These are phyloP conservation scores for Philonicus albiceps DNA, from an alignment of 2,888 invertebrate species.

Conservation along the genomic window DNA sequence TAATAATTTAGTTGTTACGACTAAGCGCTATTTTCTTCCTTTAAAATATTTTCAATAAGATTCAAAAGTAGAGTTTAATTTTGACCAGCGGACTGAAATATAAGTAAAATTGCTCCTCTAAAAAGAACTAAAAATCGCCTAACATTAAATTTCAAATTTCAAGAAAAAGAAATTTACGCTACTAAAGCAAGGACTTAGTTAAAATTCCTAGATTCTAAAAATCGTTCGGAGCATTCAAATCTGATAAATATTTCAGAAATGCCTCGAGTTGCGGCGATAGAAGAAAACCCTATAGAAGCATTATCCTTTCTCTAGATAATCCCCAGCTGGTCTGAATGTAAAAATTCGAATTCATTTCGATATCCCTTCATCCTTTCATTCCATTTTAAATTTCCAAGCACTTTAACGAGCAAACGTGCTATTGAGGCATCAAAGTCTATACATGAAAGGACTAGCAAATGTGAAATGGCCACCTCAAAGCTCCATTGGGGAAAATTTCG, in stretches of 20 bases:
- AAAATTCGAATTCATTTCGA: not conserved
- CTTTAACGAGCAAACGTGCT: not conserved
- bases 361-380: not conserved
- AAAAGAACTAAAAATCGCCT: no score
- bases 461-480: not conserved
- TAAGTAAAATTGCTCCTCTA: no score
- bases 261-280: not conserved
- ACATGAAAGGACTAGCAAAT: not conserved
- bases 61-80: no score
- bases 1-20: no score
- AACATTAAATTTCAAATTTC: not conserved
- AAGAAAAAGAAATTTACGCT: not conserved
- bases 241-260: not conserved
- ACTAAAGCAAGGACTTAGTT: not conserved
- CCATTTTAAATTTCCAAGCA: not conserved
- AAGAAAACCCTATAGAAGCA: not conserved
- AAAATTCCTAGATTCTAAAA: not conserved
- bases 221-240: not conserved
- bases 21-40: no score
- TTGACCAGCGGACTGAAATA: no score
- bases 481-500: not conserved
- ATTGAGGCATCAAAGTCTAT: not conserved
- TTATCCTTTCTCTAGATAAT: not conserved
- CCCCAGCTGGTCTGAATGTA: not conserved
- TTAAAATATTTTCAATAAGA: no score